phyloP scores from a whole-genome alignment of 2,888 invertebrate genomes.

The Calliopum simillimum region DNA sequence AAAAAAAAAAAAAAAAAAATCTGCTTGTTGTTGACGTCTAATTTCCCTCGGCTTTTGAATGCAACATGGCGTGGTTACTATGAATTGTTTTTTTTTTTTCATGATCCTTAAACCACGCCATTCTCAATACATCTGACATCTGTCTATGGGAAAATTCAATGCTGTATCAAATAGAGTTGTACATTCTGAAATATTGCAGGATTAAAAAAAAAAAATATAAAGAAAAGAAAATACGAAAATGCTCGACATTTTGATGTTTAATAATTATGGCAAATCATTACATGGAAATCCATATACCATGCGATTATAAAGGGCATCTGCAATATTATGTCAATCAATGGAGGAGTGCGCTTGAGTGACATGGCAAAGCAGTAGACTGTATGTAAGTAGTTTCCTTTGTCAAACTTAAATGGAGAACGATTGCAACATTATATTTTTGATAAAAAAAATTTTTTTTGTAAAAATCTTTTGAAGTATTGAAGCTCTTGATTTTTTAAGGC shows the following conservation, averaged over 20 bases:
- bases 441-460: not conserved
- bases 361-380: conserved; percentile 1
- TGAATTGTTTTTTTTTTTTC: not conserved
- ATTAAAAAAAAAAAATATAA: conserved; percentile 1
- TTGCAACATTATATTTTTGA: conserved; percentile 13
- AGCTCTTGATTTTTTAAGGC: too few species aligned
- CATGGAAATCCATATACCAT: not conserved
- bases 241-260: conserved; percentile 9
- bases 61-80: not conserved
- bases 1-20: too few species aligned
- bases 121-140: conserved; percentile 1
- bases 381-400: not conserved
- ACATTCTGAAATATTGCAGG: conserved; percentile 5
- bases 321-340: conserved; percentile 21
- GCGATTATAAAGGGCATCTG: not conserved
- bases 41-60: conserved; percentile 4
- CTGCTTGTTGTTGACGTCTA: conserved; percentile 42
- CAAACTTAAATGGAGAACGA: not conserved
- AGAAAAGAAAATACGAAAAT: not conserved
- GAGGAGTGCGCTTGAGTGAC: conserved; percentile 10
- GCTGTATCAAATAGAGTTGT: conserved; percentile 7
- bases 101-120: not conserved
- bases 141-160: conserved; percentile 18
- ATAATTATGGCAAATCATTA: conserved; percentile 19
- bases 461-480: too few species aligned